phyloP scores from a whole-genome alignment of 2,113 vertebrate genomes.

The Serranochromis macrocephalus region DNA sequence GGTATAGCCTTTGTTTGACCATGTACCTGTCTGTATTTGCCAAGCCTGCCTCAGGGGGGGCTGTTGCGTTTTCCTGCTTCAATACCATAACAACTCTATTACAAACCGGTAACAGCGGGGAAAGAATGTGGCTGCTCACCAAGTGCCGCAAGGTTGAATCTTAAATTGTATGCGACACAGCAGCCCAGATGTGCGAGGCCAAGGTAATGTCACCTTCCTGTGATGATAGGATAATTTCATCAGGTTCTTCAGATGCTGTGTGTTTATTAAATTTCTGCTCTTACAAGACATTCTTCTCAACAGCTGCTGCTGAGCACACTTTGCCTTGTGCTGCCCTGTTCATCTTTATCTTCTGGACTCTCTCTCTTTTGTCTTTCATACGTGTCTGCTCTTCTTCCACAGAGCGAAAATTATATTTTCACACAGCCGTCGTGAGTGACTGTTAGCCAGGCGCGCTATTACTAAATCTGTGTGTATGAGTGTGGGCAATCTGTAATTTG shows the following conservation, averaged over 20 bases:
- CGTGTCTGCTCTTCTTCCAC: slow-evolving; percentile 8
- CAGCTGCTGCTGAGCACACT: slow-evolving; percentile 36
- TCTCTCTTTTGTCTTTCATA: neutral
- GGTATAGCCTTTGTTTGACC: neutral
- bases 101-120: neutral
- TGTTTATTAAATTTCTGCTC: slow-evolving; percentile 21
- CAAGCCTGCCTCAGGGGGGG: neutral
- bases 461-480: slow-evolving; percentile 6
- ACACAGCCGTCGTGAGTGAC: neutral
- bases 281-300: neutral
- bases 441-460: neutral
- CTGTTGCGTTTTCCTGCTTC: neutral
- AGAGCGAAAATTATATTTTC: slow-evolving; percentile 9
- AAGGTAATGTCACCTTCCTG: slow-evolving; percentile 56
- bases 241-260: slow-evolving; percentile 24
- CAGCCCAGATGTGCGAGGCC: slow-evolving; percentile 51
- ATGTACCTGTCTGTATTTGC: neutral
- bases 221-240: slow-evolving; percentile 50
- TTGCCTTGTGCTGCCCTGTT: neutral
- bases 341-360: neutral
- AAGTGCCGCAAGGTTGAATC: slow-evolving; percentile 31
- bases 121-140: neutral
- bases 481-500: slow-evolving; percentile 3
- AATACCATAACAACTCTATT: neutral
- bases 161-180: slow-evolving; percentile 6